phyloP scores from a whole-genome alignment of 23 tunicate species.

The Ascidia mentula region DNA sequence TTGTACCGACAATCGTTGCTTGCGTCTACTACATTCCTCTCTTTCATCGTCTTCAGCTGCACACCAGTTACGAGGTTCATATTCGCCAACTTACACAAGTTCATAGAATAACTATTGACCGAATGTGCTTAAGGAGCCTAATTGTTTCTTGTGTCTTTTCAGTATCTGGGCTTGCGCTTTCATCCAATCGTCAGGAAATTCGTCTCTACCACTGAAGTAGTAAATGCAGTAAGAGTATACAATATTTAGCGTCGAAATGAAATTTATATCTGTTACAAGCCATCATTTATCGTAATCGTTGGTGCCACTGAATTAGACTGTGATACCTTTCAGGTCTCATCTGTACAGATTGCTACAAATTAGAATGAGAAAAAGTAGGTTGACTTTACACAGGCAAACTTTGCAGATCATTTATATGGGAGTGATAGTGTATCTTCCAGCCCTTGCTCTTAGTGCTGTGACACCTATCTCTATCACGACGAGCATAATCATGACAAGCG shows the following conservation, averaged over 20 bases:
- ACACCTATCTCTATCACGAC: conserved; percentile 46
- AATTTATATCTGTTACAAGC: no score
- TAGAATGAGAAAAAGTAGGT: no score
- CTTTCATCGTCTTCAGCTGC: conserved; percentile 37
- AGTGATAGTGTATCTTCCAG: conserved; percentile 49
- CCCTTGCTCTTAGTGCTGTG: conserved; percentile 65
- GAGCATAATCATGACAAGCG: conserved; percentile 56
- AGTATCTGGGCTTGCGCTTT: conserved; percentile 66
- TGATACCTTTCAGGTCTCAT: no score
- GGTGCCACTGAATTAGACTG: no score
- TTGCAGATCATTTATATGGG: conserved; percentile 57
- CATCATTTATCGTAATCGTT: no score
- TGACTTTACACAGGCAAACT: no score
- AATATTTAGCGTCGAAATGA: no score
- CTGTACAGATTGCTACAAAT: no score
- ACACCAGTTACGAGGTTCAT: conserved; percentile 49
- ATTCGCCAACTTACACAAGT: background rate
- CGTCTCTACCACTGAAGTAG: conserved; percentile 40
- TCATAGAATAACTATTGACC: background rate
- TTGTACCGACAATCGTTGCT: conserved; percentile 40
- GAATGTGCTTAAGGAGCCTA: background rate
- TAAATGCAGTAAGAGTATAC: conserved; percentile 48
- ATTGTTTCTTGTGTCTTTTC: no score
- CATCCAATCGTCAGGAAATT: conserved; percentile 29
- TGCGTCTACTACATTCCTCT: conserved; percentile 62